phyloP scores from a whole-genome alignment of 2,797 vertebrate species.

The Pseudomugil gertrudae region DNA sequence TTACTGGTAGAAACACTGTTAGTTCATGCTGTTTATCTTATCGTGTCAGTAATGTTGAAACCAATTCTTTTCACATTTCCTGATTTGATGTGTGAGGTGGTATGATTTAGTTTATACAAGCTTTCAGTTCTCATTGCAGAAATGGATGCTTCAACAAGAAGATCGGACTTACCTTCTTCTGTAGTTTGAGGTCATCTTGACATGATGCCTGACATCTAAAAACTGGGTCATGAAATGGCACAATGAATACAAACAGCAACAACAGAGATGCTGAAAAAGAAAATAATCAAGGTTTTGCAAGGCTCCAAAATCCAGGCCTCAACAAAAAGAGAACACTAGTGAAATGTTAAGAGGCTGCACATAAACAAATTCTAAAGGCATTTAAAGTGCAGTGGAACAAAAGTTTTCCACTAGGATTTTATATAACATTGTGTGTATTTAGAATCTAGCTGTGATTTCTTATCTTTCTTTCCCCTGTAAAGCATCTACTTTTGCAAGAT shows the following conservation, averaged over 20 bases:
- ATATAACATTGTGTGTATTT: too few relatives aligned
- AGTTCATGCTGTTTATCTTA: constrained; percentile 7
- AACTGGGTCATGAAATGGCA: neutral
- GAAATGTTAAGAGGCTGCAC: too few relatives aligned
- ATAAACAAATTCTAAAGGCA: too few relatives aligned
- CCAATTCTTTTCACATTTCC: neutral
- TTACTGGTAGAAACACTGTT: neutral
- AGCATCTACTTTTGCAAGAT: too few relatives aligned
- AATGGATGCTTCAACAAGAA: neutral
- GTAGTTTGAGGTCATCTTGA: neutral
- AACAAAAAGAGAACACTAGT: too few relatives aligned
- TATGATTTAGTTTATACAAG: neutral
- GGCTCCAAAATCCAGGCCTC: neutral
- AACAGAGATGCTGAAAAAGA: neutral
- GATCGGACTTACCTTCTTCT: neutral
- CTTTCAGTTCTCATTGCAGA: neutral
- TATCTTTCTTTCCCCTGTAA: too few relatives aligned
- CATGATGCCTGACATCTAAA: too few relatives aligned
- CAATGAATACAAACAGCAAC: neutral
- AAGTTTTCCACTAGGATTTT: too few relatives aligned
- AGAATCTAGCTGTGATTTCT: too few relatives aligned
- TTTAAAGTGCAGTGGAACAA: too few relatives aligned
- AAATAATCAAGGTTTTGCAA: neutral
- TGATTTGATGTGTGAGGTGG: neutral
- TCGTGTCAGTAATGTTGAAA: constrained; percentile 12